These are phyloP conservation scores for Pseudobourletiella spinata DNA, from an alignment of 1,140 invertebrate genomes.

Conservation along the genomic window DNA sequence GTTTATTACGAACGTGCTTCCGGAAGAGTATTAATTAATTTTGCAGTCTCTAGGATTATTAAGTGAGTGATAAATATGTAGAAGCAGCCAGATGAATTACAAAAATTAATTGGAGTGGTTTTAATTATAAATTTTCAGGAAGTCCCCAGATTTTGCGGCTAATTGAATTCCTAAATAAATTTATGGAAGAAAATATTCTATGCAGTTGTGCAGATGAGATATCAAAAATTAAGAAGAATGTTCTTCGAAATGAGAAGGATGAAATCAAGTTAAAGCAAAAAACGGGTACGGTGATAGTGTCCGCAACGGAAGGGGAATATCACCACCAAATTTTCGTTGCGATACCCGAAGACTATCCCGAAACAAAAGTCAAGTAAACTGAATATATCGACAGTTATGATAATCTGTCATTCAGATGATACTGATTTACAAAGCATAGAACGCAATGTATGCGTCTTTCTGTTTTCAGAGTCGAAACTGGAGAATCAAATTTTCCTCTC, in stretches of 20 bases:
- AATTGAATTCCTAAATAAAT: slow-evolving; percentile 55
- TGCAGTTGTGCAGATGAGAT: slow-evolving; percentile 67
- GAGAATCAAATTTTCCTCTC: slow-evolving; percentile 57
- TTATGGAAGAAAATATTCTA: slow-evolving; percentile 61
- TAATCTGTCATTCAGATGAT: no score
- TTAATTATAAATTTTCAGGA: no score
- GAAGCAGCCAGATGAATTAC: no score
- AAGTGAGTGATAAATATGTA: no score
- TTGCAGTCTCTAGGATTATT: no score
- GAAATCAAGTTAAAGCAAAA: slow-evolving; percentile 61
- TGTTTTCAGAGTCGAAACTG: slow-evolving; percentile 50
- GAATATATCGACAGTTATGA: no score
- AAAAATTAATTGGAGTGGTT: no score
- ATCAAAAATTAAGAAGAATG: slow-evolving; percentile 48
- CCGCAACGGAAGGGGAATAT: slow-evolving; percentile 51
- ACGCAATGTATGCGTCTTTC: no score
- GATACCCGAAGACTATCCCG: slow-evolving; percentile 59
- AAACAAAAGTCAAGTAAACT: slow-evolving; percentile 48
- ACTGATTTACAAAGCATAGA: no score
- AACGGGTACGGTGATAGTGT: slow-evolving; percentile 52
- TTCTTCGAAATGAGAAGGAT: slow-evolving; percentile 44
- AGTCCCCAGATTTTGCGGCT: slow-evolving; percentile 45
- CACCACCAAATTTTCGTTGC: slow-evolving; percentile 50
- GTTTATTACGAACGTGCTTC: neutral
- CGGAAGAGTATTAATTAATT: neutral